A percentile compares a stretch with the other conserved stretches of the same genome.
Evolutionary conservation across 2,797 vertebrate genomes (phyloP).

Genomic region (Tauraco hartlaubi): DNA sequence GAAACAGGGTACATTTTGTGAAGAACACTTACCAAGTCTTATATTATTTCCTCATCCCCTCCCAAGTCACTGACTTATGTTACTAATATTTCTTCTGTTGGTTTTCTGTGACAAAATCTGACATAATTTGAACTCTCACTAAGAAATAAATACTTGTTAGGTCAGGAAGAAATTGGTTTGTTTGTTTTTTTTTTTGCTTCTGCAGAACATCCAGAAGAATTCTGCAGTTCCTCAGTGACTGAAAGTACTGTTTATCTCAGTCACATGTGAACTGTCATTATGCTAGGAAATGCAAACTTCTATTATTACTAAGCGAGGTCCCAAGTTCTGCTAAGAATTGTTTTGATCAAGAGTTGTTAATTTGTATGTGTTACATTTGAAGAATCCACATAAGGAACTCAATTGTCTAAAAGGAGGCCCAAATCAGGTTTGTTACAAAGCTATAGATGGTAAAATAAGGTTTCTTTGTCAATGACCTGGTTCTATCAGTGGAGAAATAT

Average conservation of each 20-base stretch:
- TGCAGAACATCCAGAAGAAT: background rate
- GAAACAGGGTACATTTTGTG: conserved; percentile 27
- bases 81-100: background rate
- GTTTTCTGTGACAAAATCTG: background rate
- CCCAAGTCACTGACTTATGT: background rate
- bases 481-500: background rate
- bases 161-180: background rate
- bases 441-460: background rate
- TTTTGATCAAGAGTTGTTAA: background rate
- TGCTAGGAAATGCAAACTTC: background rate
- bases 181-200: background rate
- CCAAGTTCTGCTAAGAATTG: background rate
- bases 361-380: background rate
- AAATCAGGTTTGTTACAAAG: background rate
- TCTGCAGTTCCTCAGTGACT: background rate
- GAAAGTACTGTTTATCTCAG: background rate
- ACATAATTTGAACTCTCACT: background rate
- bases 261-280: background rate
- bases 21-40: conserved; percentile 39
- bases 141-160: background rate
- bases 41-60: background rate
- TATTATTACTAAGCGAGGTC: background rate
- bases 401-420: background rate
- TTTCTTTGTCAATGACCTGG: background rate
- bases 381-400: background rate